Evolutionary conservation across 2,888 invertebrate genomes (phyloP).

Genomic region (Melipona beecheii): DNA sequence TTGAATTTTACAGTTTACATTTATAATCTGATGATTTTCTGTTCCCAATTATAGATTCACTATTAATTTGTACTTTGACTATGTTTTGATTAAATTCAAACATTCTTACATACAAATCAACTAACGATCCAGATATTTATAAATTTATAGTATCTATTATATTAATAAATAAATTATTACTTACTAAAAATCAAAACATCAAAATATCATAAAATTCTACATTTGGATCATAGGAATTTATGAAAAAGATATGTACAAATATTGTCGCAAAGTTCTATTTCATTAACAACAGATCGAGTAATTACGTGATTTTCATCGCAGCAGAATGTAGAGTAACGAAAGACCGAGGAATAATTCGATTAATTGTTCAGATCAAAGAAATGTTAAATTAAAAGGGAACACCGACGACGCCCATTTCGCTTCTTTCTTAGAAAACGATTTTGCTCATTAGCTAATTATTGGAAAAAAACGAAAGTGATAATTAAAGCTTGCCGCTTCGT

Average conservation of each 20-base stretch:
- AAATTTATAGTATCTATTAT: no score
- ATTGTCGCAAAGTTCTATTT: conserved; percentile 10
- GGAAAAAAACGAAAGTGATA: conserved; percentile 43
- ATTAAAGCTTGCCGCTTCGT: conserved; percentile 33
- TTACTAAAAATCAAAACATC: no score
- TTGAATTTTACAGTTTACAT: no score
- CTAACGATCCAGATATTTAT: no score
- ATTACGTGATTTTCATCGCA: conserved; percentile 11
- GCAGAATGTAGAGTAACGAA: background rate
- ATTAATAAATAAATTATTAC: no score
- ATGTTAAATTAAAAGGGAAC: conserved; percentile 49
- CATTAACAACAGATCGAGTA: conserved; percentile 7
- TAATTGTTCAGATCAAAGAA: conserved; percentile 44
- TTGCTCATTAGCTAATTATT: conserved; percentile 48
- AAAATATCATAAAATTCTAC: background rate
- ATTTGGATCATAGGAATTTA: background rate
- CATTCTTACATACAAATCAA: no score
- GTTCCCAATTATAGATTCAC: no score
- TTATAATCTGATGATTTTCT: no score
- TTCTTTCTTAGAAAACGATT: conserved; percentile 4
- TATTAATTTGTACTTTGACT: no score
- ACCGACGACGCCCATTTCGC: conserved; percentile 12
- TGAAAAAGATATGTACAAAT: background rate
- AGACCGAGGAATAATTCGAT: conserved; percentile 32
- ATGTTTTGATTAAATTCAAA: no score